A percentile compares a stretch with the other conserved stretches of the same genome.
Evolutionary conservation across 2,888 invertebrate genomes (phyloP).

Genomic region (Actias luna): DNA sequence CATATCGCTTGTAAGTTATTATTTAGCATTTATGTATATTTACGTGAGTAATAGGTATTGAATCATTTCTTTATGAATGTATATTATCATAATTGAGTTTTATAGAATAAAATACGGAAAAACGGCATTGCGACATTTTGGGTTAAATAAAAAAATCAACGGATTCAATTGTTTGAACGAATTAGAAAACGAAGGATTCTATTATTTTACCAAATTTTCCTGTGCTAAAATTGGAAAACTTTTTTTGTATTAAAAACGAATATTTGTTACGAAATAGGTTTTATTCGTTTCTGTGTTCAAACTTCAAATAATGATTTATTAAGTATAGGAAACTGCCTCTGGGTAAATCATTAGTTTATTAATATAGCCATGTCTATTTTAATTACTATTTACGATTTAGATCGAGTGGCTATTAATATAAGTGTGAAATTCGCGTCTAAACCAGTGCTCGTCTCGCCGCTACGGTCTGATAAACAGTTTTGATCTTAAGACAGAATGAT

Average conservation of each 20-base stretch:
- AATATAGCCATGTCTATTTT: neutral
- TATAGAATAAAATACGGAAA: too few species aligned
- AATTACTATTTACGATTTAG: neutral
- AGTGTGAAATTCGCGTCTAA: slow-evolving; percentile 6
- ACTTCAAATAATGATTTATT: neutral
- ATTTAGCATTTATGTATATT: neutral
- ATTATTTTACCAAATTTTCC: too few species aligned
- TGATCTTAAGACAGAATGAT: neutral
- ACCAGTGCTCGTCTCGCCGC: neutral
- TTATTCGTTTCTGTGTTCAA: neutral
- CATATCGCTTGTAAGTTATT: neutral
- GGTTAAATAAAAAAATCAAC: too few species aligned
- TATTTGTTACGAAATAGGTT: too few species aligned
- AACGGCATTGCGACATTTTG: too few species aligned
- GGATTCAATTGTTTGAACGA: too few species aligned
- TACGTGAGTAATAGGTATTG: too few species aligned
- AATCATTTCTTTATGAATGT: too few species aligned
- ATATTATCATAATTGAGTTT: too few species aligned
- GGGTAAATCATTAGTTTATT: neutral
- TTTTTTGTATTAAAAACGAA: too few species aligned
- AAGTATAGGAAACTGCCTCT: neutral
- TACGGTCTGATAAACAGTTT: slow-evolving; percentile 1
- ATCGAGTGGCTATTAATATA: neutral
- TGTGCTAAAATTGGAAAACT: too few species aligned
- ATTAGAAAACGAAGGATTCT: too few species aligned